Conservation (phyloP, 2,888 invertebrate genomes). For the Polyommatus iphigenia region DNA sequence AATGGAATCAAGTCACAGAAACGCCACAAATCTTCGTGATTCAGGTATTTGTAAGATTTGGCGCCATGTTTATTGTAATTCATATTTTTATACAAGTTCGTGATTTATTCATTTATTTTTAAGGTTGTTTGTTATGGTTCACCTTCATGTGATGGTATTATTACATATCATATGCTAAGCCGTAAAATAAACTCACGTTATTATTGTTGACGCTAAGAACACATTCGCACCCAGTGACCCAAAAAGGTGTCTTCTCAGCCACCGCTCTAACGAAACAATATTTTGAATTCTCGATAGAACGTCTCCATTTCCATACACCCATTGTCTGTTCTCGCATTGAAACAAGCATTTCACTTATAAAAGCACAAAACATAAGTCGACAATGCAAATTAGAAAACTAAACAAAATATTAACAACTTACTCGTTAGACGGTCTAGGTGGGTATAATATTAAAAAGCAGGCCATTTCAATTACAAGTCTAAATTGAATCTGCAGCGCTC, state of each 20-base stretch:
- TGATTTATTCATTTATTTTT: background rate
- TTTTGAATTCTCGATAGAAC: background rate
- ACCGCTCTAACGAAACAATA: constrained; percentile 6
- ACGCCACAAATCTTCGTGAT: background rate
- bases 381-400: background rate
- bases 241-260: constrained; percentile 23
- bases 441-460: background rate
- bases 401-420: background rate
- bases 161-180: background rate
- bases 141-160: background rate
- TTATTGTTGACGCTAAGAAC: background rate
- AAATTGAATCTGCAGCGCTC: background rate
- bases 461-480: constrained; percentile 3
- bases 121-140: background rate
- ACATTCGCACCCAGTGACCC: constrained; percentile 13
- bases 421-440: background rate
- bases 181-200: background rate
- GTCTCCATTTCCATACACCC: background rate
- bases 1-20: background rate
- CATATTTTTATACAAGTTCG: background rate
- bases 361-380: background rate
- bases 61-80: background rate
- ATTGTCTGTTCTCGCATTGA: background rate
- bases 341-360: background rate
- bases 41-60: background rate